Evolutionary conservation across 2,113 vertebrate species (phyloP).

Genomic region (Bettongia penicillata): DNA sequence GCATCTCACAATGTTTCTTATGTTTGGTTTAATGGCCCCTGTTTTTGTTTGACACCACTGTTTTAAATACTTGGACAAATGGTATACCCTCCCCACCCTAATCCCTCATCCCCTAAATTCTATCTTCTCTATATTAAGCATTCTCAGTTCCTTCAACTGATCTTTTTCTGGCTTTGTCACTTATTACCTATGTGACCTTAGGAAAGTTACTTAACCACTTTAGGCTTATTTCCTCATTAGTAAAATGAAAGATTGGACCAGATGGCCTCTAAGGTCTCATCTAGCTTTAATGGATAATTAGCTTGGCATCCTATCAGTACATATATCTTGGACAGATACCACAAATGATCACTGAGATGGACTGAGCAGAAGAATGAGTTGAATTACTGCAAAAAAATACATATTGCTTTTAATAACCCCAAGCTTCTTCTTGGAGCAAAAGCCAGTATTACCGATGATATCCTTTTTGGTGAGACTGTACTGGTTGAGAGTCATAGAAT

Average conservation of each 20-base stretch:
- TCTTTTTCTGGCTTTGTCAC: background rate
- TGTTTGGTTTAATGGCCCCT: background rate
- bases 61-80: background rate
- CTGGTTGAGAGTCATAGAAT: background rate
- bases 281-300: background rate
- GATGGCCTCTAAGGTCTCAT: background rate
- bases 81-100: background rate
- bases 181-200: background rate
- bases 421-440: background rate
- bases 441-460: background rate
- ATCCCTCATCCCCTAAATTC: background rate
- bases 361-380: background rate
- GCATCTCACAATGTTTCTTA: background rate
- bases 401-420: background rate
- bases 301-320: background rate
- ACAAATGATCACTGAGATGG: background rate
- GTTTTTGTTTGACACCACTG: background rate
- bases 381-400: background rate
- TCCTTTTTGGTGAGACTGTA: background rate
- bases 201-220: background rate
- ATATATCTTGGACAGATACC: background rate
- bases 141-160: background rate
- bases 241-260: background rate
- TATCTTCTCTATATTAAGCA: background rate
- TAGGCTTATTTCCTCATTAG: background rate